Conservation (phyloP, 2,113 vertebrate species). For the Willisornis vidua region DNA sequence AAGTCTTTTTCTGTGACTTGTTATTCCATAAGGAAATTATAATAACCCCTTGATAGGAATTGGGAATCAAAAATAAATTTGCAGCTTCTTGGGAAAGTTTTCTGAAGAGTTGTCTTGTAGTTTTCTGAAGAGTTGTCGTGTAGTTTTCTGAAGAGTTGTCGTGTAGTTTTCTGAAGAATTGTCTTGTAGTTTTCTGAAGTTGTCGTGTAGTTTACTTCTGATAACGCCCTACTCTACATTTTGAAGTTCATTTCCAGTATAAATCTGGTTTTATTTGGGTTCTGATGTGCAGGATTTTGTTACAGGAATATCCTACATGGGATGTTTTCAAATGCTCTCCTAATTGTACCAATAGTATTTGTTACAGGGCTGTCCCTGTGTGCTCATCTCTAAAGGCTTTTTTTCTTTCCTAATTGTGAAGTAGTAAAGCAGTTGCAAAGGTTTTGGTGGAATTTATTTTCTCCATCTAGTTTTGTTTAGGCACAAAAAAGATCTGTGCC, state of each 20-base stretch:
- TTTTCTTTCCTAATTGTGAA: background rate
- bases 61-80: background rate
- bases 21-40: accelerated
- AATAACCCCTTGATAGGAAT: background rate
- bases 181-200: background rate
- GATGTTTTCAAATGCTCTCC: background rate
- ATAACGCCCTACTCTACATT: background rate
- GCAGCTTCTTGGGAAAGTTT: background rate
- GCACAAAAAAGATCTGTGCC: background rate
- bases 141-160: background rate
- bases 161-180: background rate
- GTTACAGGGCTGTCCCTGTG: background rate
- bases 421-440: background rate
- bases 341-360: background rate
- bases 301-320: accelerated
- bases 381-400: background rate
- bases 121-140: background rate
- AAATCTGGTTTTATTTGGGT: background rate
- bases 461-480: background rate
- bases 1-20: background rate
- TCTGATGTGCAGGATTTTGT: background rate
- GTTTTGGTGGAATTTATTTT: background rate
- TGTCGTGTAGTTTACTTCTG: background rate
- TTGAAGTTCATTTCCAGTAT: background rate
- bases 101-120: background rate